A percentile compares a stretch with the other conserved stretches of the same genome.
These are phyloP conservation scores for Malacoctenus gilli DNA, from an alignment of 2,797 vertebrate species.

Conservation along the genomic window DNA sequence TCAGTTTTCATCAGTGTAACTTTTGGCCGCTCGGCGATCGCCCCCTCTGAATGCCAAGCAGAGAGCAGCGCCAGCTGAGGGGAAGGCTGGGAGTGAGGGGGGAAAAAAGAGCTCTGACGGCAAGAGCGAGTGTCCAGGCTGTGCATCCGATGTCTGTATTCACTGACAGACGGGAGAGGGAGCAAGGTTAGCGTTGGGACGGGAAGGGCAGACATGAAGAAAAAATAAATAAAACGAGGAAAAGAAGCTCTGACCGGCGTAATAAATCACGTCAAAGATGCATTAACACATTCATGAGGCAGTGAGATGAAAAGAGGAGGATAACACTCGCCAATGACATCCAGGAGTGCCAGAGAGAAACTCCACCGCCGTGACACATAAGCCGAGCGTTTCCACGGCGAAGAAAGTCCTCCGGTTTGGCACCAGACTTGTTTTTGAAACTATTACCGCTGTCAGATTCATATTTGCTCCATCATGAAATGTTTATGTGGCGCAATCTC, in stretches of 20 bases:
- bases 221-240: not conserved
- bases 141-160: conserved; percentile 48
- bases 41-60: conserved; percentile 68
- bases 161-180: conserved; percentile 51
- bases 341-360: conserved; percentile 8
- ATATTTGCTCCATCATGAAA: not conserved
- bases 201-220: conserved; percentile 36
- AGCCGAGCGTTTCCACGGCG: not conserved
- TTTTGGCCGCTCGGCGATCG: conserved; percentile 46
- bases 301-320: conserved; percentile 40
- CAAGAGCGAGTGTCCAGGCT: conserved; percentile 26
- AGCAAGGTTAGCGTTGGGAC: conserved; percentile 37
- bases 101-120: conserved; percentile 20
- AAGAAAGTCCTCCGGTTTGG: conserved; percentile 4
- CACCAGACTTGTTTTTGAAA: not conserved
- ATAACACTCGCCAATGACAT: conserved; percentile 22
- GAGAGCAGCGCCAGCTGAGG: conserved; percentile 39
- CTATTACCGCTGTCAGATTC: not conserved
- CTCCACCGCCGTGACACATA: too few relatives aligned
- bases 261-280: conserved; percentile 57
- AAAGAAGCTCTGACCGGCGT: conserved; percentile 13
- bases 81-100: not conserved
- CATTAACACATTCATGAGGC: conserved; percentile 62
- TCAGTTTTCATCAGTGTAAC: conserved; percentile 65
- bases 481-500: not conserved